Evolutionary conservation across 2,797 vertebrate species (phyloP).

Genomic region (Rhinella marina): DNA sequence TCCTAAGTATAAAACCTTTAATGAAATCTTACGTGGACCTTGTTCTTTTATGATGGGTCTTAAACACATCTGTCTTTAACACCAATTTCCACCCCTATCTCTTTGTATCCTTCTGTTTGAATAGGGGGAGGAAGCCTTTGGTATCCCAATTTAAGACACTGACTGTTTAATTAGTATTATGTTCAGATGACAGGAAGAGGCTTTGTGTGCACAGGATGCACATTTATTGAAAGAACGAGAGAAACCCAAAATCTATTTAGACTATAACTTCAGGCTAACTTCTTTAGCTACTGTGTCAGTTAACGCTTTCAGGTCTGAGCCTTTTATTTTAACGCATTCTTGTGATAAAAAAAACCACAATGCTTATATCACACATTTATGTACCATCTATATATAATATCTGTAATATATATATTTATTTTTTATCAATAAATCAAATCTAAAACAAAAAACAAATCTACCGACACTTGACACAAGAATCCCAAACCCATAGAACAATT

Average conservation of each 20-base stretch:
- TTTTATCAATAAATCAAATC: too few species aligned
- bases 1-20: not conserved
- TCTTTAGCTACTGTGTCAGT: not conserved
- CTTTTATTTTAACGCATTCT: too few species aligned
- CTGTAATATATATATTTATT: too few species aligned
- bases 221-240: slow-evolving; percentile 16
- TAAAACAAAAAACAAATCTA: too few species aligned
- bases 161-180: slow-evolving; percentile 54
- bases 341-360: too few species aligned
- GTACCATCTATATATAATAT: too few species aligned
- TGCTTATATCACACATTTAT: too few species aligned
- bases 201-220: slow-evolving; percentile 44
- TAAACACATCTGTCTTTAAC: slow-evolving; percentile 28
- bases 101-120: slow-evolving; percentile 50
- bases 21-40: not conserved
- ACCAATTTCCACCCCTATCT: slow-evolving; percentile 27
- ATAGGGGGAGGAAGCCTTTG: slow-evolving; percentile 41
- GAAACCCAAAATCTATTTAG: slow-evolving; percentile 46
- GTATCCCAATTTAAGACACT: slow-evolving; percentile 48
- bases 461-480: too few species aligned
- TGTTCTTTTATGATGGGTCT: not conserved
- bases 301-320: not conserved
- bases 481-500: too few species aligned
- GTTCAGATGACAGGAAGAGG: slow-evolving; percentile 56
- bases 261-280: not conserved